Conservation (phyloP, 2,888 invertebrate genomes). For the Drosophila paranaensis region DNA sequence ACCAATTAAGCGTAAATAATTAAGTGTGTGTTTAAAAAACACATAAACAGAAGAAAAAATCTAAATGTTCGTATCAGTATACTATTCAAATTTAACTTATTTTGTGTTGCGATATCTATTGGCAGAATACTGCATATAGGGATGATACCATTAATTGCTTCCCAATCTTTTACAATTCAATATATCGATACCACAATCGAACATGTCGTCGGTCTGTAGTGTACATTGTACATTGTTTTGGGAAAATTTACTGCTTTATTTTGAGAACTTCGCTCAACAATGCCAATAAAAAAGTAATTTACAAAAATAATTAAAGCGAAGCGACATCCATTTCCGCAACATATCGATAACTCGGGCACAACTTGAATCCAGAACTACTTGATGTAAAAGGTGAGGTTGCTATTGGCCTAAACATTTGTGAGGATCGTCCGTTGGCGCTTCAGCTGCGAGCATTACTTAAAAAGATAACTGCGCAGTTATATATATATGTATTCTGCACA, state of each 20-base stretch:
- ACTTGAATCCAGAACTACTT: background rate
- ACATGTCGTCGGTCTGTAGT: constrained; percentile 18
- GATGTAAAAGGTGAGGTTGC: constrained; percentile 5
- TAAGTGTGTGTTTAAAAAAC: background rate
- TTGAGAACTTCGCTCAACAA: constrained; percentile 31
- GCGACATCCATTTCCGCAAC: background rate
- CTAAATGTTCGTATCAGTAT: too few relatives aligned
- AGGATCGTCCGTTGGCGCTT: constrained; percentile 32
- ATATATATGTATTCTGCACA: constrained; percentile 21
- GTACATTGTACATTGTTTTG: constrained; percentile 35
- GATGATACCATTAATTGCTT: constrained; percentile 7
- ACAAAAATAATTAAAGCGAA: constrained; percentile 1
- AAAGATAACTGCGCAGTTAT: constrained; percentile 53
- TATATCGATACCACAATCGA: constrained; percentile 21
- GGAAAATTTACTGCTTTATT: constrained; percentile 17
- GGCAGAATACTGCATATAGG: background rate
- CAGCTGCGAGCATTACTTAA: constrained; percentile 26
- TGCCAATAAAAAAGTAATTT: constrained; percentile 18
- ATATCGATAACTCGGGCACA: constrained; percentile 1
- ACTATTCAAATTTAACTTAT: too few relatives aligned
- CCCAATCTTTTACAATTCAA: background rate
- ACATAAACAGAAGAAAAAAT: too few relatives aligned
- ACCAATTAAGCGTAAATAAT: too few relatives aligned
- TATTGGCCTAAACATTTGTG: constrained; percentile 12
- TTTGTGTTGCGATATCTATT: too few relatives aligned